phyloP scores from a whole-genome alignment of 2,113 vertebrate genomes.

The Pelecanus crispus region DNA sequence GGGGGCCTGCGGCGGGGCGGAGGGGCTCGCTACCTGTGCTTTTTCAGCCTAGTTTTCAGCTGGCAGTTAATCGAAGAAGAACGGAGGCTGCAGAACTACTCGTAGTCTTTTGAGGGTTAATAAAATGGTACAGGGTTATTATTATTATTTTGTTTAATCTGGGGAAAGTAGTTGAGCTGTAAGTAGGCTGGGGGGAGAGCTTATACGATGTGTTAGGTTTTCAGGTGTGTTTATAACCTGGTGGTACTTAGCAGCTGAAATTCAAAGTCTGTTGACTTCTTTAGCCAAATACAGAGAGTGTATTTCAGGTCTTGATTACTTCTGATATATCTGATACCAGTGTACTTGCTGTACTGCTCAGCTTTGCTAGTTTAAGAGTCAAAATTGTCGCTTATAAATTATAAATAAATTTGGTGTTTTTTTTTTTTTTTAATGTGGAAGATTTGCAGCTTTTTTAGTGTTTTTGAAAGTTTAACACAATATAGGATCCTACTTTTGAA shows the following conservation, averaged over 20 bases:
- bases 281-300: background rate
- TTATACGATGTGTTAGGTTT: background rate
- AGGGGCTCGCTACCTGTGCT: background rate
- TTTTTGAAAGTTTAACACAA: background rate
- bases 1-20: background rate
- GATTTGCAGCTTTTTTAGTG: background rate
- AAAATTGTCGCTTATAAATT: background rate
- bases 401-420: background rate
- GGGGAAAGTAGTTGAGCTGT: background rate
- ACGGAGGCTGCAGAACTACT: background rate
- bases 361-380: background rate
- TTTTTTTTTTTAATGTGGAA: background rate
- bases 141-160: too few species aligned
- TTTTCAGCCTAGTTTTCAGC: background rate
- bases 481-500: background rate
- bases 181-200: background rate
- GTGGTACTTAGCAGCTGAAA: background rate
- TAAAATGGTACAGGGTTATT: background rate
- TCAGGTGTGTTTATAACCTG: background rate
- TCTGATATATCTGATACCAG: accelerated
- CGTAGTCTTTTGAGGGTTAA: background rate
- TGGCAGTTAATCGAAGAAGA: background rate
- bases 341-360: background rate
- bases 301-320: background rate
- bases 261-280: background rate